A percentile compares a stretch with the other conserved stretches of the same genome.
phyloP scores from a whole-genome alignment of 2,797 vertebrate genomes.

The Notoglanidium macrostoma region DNA sequence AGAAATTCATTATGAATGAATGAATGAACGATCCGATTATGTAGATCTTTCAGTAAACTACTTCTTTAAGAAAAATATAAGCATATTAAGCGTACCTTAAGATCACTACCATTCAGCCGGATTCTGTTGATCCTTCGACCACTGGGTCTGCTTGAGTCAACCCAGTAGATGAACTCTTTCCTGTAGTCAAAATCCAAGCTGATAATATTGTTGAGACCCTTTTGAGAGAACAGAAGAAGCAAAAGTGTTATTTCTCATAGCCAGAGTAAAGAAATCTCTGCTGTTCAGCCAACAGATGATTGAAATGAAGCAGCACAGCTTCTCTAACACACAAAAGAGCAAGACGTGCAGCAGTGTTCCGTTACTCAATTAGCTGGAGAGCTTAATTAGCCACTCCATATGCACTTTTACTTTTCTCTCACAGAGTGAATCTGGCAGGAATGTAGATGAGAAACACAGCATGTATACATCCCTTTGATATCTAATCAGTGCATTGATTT shows the following conservation, averaged over 20 bases:
- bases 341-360: constrained; percentile 46
- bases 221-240: constrained; percentile 49
- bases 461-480: constrained; percentile 52
- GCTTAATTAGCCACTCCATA: constrained; percentile 55
- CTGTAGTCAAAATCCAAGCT: constrained; percentile 98
- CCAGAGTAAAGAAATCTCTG: constrained; percentile 1
- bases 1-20: neutral
- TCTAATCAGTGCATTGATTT: constrained; percentile 58
- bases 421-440: constrained; percentile 43
- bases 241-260: constrained; percentile 29
- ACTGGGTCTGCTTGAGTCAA: constrained; percentile 94
- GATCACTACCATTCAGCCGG: constrained; percentile 93
- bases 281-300: constrained; percentile 28
- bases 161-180: constrained; percentile 98
- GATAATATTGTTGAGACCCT: constrained; percentile 97
- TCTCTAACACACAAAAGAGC: constrained; percentile 46
- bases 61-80: constrained; percentile 13
- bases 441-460: constrained; percentile 43
- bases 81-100: constrained; percentile 81
- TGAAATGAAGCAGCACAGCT: constrained; percentile 33
- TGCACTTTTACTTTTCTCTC: constrained; percentile 22
- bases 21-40: neutral
- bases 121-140: constrained; percentile 97
- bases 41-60: neutral
- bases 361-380: constrained; percentile 53